These are phyloP conservation scores for Callinectes sapidus DNA, from an alignment of 2,888 invertebrate species.

Conservation along the genomic window DNA sequence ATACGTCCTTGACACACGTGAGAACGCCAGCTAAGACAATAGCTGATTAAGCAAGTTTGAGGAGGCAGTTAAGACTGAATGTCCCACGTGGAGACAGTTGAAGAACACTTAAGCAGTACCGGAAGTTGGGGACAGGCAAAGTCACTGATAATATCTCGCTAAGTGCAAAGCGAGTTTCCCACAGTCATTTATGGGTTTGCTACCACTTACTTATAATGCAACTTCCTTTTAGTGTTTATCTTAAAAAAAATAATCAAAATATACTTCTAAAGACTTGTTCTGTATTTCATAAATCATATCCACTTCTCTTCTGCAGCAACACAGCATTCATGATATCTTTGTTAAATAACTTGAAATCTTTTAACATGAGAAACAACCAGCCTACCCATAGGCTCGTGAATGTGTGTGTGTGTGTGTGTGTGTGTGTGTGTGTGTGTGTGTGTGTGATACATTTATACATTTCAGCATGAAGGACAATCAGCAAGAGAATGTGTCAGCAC, in stretches of 20 bases:
- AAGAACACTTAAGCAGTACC: neutral
- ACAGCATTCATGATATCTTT: neutral
- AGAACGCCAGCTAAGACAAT: too few species aligned
- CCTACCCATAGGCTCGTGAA: neutral
- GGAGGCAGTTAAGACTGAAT: neutral
- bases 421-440: too few species aligned
- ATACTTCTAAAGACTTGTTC: neutral
- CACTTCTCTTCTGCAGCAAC: neutral
- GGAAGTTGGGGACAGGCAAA: neutral
- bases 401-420: too few species aligned
- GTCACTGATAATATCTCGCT: neutral
- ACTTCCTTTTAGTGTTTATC: neutral
- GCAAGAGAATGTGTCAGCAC: neutral
- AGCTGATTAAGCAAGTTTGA: neutral
- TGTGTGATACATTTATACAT: too few species aligned
- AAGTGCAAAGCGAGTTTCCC: conserved; percentile 20
- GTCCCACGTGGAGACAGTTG: neutral
- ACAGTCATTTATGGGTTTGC: neutral
- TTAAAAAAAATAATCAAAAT: too few species aligned
- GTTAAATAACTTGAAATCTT: neutral
- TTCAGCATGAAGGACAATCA: neutral
- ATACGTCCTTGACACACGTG: too few species aligned
- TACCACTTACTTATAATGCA: neutral
- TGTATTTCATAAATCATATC: neutral
- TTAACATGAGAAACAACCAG: neutral